Conservation (phyloP, 2,113 vertebrate genomes). For the Apistogramma diplotaenia region DNA sequence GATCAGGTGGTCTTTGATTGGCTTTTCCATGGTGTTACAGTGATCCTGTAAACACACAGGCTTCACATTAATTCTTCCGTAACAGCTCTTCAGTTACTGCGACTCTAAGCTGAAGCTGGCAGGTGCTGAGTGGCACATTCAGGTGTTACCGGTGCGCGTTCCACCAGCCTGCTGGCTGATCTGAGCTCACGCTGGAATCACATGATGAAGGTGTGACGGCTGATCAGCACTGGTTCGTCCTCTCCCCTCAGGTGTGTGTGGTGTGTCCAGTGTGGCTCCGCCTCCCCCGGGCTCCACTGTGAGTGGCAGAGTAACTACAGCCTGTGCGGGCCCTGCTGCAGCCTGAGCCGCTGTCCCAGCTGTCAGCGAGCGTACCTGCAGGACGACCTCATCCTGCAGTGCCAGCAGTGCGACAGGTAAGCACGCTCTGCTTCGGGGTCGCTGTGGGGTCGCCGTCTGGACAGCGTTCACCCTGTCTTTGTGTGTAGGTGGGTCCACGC, state of each 20-base stretch:
- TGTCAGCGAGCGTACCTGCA: constrained; percentile 84
- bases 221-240: not conserved
- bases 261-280: constrained; percentile 91
- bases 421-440: not conserved
- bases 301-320: constrained; percentile 98
- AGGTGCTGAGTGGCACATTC: too few species aligned
- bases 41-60: too few species aligned
- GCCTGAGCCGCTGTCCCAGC: constrained; percentile 85
- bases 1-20: too few species aligned
- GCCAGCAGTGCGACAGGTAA: constrained; percentile 93
- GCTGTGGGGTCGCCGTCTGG: not conserved
- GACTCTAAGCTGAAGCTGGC: too few species aligned
- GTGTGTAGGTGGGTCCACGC: constrained; percentile 91
- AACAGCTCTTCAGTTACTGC: too few species aligned
- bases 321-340: constrained; percentile 91
- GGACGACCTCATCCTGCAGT: constrained; percentile 92
- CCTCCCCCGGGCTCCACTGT: constrained; percentile 86
- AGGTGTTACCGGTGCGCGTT: too few species aligned
- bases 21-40: not conserved
- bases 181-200: not conserved
- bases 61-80: too few species aligned
- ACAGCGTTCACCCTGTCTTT: not conserved
- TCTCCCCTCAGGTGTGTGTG: constrained; percentile 87
- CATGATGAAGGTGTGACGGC: accelerated
- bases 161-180: not conserved